A percentile compares a stretch with the other conserved stretches of the same genome.
phyloP scores from a whole-genome alignment of 2,797 vertebrate genomes.

The Chloroceryle amazona region DNA sequence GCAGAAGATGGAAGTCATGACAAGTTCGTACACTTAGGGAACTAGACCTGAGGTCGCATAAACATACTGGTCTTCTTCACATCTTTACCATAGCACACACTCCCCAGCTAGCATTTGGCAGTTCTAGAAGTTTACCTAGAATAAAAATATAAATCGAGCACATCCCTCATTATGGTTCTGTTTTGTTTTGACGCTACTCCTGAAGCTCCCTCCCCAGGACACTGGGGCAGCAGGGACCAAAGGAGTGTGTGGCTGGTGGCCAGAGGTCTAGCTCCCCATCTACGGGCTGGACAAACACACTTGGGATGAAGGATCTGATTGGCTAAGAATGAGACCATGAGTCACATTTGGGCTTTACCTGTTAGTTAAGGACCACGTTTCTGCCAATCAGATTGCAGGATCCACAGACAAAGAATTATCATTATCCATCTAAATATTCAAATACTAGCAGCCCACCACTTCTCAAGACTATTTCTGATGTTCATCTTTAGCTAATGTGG shows the following conservation, averaged over 20 bases:
- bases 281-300: neutral
- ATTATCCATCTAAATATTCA: neutral
- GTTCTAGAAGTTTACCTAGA: neutral
- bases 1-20: neutral
- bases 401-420: conserved; percentile 13
- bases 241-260: neutral
- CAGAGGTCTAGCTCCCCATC: neutral
- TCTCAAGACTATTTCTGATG: neutral
- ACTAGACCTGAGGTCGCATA: neutral
- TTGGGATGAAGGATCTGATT: conserved; percentile 13
- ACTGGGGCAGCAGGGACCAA: fast-evolving
- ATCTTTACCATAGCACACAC: neutral
- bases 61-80: neutral
- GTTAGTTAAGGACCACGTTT: neutral
- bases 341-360: neutral
- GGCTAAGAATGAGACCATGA: conserved; percentile 12
- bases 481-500: neutral
- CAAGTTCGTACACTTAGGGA: neutral
- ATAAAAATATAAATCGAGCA: neutral
- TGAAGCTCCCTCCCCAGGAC: neutral
- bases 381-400: conserved; percentile 20
- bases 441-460: neutral
- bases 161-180: fast-evolving
- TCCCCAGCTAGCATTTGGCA: neutral
- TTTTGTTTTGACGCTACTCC: fast-evolving